A percentile compares a stretch with the other conserved stretches of the same genome.
Evolutionary conservation across 1,140 invertebrate species (phyloP).

Genomic region (Bradysia coprophila): DNA sequence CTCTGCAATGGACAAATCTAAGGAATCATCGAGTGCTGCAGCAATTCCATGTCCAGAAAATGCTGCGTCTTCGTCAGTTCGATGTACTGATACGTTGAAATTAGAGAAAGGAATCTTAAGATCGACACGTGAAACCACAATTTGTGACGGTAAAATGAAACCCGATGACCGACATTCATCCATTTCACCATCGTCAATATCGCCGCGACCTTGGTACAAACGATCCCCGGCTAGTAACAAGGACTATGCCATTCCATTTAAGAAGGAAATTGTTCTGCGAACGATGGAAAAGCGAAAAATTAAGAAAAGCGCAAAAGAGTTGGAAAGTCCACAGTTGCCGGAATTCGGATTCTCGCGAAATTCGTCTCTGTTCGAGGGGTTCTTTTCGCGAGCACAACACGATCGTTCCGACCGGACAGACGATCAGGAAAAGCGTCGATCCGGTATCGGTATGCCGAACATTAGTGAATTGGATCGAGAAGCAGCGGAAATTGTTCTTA

Average conservation of each 20-base stretch:
- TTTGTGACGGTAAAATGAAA: no score
- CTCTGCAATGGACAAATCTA: neutral
- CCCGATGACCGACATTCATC: neutral
- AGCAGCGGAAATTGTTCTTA: slow-evolving; percentile 50
- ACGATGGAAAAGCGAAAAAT: slow-evolving; percentile 9
- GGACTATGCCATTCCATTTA: slow-evolving; percentile 7
- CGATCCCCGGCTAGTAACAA: slow-evolving; percentile 14
- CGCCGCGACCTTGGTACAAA: slow-evolving; percentile 40
- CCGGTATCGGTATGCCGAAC: slow-evolving; percentile 42
- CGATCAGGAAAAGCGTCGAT: slow-evolving; percentile 31
- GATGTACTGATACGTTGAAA: neutral
- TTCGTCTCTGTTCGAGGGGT: slow-evolving; percentile 14
- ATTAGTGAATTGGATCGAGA: slow-evolving; percentile 65
- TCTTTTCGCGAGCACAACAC: slow-evolving; percentile 1
- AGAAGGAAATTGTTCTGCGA: slow-evolving; percentile 8
- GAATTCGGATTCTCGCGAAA: slow-evolving; percentile 17
- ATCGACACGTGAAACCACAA: neutral
- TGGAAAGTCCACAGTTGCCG: slow-evolving; percentile 9
- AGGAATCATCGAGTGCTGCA: neutral
- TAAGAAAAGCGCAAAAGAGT: slow-evolving; percentile 12
- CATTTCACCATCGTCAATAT: neutral
- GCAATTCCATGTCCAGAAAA: neutral
- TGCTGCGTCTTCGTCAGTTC: no score
- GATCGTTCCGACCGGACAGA: slow-evolving; percentile 18
- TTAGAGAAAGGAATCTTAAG: neutral